phyloP scores from a whole-genome alignment of 2,797 vertebrate genomes.

The Rachycentron canadum region DNA sequence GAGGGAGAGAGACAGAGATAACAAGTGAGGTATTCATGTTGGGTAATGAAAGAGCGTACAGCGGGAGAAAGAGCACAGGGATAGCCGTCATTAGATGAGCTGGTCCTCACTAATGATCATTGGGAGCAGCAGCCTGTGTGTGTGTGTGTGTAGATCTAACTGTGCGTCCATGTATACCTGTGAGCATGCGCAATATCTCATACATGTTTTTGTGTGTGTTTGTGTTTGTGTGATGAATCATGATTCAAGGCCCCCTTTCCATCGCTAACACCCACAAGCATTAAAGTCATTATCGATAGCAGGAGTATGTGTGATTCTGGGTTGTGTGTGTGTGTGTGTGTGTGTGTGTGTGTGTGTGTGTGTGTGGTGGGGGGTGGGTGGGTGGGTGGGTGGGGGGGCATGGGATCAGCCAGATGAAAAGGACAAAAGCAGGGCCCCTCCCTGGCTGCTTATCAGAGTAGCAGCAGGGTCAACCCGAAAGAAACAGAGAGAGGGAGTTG shows the following conservation, averaged over 20 bases:
- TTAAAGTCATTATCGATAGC: constrained; percentile 58
- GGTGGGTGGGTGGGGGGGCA: constrained; percentile 14
- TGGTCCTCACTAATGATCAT: constrained; percentile 67
- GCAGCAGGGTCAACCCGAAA: constrained; percentile 30
- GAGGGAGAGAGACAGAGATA: constrained; percentile 31
- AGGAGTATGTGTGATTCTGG: constrained; percentile 31
- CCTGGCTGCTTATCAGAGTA: constrained; percentile 14
- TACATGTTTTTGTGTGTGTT: constrained; percentile 1
- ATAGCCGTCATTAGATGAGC: constrained; percentile 51
- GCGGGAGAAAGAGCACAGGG: constrained; percentile 34
- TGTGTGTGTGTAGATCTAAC: constrained; percentile 9
- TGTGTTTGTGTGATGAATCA: constrained; percentile 37
- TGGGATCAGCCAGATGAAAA: constrained; percentile 5
- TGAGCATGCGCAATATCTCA: constrained; percentile 6
- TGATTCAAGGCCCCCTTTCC: constrained; percentile 41
- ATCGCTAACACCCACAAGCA: constrained; percentile 47
- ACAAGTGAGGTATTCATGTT: constrained; percentile 69
- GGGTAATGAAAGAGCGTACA: constrained; percentile 57
- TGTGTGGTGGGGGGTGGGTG: constrained; percentile 7
- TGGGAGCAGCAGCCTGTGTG: constrained; percentile 24
- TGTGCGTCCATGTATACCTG: neutral
- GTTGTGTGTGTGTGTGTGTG: constrained; percentile 5
- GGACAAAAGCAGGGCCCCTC: neutral
- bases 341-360: constrained; percentile 13
- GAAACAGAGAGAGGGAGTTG: constrained; percentile 8